Percentiles rank a stretch among this genome's conserved stretches.
These are phyloP conservation scores for Melanotaenia pygmaea DNA, from an alignment of 2,797 vertebrate species.

Conservation along the genomic window DNA sequence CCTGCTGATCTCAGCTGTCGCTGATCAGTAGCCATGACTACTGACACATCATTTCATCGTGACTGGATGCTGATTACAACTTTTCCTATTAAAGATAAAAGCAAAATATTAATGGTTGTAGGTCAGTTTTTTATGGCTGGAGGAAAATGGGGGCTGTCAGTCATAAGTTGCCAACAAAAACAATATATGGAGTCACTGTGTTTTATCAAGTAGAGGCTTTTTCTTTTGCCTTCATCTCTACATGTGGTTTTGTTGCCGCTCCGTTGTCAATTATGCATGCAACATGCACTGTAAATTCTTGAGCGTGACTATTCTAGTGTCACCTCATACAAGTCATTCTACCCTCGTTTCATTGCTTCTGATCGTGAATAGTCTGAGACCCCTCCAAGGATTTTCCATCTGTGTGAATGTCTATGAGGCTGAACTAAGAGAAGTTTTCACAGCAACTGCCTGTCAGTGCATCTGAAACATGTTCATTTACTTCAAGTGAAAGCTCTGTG, in stretches of 20 bases:
- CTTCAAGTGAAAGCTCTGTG: constrained; percentile 42
- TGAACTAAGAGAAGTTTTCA: constrained; percentile 49
- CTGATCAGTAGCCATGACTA: neutral
- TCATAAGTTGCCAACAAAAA: neutral
- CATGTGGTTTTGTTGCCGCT: constrained; percentile 5
- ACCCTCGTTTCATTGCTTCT: constrained; percentile 36
- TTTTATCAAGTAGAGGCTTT: neutral
- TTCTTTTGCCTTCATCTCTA: neutral
- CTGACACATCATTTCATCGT: neutral
- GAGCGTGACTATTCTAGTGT: constrained; percentile 13
- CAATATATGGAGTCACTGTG: neutral
- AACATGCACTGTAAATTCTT: constrained; percentile 8
- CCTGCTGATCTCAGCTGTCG: neutral
- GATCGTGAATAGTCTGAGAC: constrained; percentile 33
- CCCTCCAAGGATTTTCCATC: constrained; percentile 35
- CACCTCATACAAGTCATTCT: constrained; percentile 1
- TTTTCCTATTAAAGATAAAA: neutral
- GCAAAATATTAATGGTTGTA: neutral
- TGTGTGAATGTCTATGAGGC: constrained; percentile 42
- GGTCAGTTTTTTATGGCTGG: neutral
- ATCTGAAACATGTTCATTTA: constrained; percentile 52
- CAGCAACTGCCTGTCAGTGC: constrained; percentile 34
- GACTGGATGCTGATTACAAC: constrained; percentile 1
- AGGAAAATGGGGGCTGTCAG: neutral
- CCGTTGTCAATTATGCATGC: constrained; percentile 17